Evolutionary conservation across 2,113 vertebrate species (phyloP).

Genomic region (Tragelaphus imberbis): DNA sequence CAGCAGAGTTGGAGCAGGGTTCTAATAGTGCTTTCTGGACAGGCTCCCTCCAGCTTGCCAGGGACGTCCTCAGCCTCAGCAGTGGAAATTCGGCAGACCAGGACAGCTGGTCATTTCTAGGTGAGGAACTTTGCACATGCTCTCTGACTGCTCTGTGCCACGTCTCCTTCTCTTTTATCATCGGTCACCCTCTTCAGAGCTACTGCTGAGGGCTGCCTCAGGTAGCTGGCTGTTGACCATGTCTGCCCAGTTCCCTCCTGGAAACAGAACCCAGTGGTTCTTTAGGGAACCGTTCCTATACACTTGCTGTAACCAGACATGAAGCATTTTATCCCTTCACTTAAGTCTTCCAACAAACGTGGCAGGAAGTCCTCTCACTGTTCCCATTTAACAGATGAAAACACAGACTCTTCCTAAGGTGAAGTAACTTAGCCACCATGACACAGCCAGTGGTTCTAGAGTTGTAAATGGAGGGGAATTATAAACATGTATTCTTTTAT

Average conservation of each 20-base stretch:
- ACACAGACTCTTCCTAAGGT: neutral
- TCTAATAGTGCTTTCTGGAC: neutral
- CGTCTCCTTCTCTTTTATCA: neutral
- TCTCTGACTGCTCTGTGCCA: accelerated
- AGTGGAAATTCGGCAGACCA: neutral
- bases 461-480: neutral
- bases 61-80: neutral
- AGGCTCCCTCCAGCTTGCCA: neutral
- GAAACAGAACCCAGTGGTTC: too few relatives aligned
- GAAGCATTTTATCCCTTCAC: neutral
- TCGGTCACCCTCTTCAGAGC: neutral
- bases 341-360: too few relatives aligned
- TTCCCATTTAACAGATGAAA: neutral
- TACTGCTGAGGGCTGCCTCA: too few relatives aligned
- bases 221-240: accelerated
- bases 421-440: neutral
- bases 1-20: accelerated
- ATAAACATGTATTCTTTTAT: neutral
- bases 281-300: accelerated
- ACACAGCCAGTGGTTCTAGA: neutral
- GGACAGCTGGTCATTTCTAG: neutral
- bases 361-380: neutral
- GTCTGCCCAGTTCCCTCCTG: neutral
- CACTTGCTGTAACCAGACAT: neutral
- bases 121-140: neutral